These are phyloP conservation scores for Empidonax traillii DNA, from an alignment of 2,113 vertebrate genomes.

Conservation along the genomic window DNA sequence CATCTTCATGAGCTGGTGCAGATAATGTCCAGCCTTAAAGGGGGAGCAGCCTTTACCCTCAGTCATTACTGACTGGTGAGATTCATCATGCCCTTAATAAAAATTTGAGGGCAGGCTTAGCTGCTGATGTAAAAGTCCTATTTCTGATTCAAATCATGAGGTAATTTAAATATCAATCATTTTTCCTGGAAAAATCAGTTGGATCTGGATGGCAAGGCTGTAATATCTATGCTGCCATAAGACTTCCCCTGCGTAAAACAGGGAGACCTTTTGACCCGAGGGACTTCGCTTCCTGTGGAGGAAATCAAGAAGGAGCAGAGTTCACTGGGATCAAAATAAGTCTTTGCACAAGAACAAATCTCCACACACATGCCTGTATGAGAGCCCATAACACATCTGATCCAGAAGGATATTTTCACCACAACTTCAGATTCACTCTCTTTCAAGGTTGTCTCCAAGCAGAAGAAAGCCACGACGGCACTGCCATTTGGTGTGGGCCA, in stretches of 20 bases:
- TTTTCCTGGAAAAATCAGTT: background rate
- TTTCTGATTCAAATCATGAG: background rate
- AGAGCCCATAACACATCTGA: background rate
- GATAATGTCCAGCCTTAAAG: rapidly evolving
- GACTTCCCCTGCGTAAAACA: background rate
- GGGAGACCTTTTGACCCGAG: background rate
- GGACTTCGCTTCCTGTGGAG: background rate
- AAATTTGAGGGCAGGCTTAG: background rate
- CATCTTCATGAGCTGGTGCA: background rate
- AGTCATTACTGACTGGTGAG: background rate
- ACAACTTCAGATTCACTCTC: background rate
- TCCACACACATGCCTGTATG: background rate
- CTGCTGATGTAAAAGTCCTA: background rate
- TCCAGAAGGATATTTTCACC: background rate
- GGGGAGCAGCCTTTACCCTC: background rate
- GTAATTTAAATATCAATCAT: background rate
- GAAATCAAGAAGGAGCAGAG: background rate
- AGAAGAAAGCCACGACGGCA: background rate
- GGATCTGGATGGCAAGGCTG: background rate
- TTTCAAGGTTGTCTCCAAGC: background rate
- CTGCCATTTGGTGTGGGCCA: rapidly evolving
- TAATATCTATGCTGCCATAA: rapidly evolving
- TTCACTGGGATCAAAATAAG: background rate
- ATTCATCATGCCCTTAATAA: background rate
- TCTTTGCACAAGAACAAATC: background rate